Evolutionary conservation across 2,888 invertebrate genomes (phyloP).

Genomic region (Theretra japonica): DNA sequence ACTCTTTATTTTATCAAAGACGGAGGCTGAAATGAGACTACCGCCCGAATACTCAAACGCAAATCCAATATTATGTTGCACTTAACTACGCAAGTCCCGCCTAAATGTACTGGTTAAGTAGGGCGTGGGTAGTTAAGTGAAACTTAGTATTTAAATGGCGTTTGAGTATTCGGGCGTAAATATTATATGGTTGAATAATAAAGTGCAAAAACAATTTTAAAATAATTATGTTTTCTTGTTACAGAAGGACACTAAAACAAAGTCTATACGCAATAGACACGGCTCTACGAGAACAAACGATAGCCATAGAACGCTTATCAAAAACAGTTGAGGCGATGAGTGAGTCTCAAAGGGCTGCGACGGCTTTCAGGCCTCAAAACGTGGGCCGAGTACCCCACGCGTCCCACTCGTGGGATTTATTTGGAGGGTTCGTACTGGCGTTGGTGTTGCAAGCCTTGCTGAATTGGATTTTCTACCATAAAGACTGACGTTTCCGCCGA

Average conservation of each 20-base stretch:
- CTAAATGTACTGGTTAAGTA: too few species aligned
- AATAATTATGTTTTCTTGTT: too few species aligned
- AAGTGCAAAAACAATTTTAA: too few species aligned
- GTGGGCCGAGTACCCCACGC: conserved; percentile 53
- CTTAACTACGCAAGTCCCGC: too few species aligned
- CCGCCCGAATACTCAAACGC: too few species aligned
- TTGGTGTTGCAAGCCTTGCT: conserved; percentile 70
- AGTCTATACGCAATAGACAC: conserved; percentile 78
- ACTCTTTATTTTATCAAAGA: too few species aligned
- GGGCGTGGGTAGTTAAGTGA: too few species aligned
- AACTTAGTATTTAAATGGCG: too few species aligned
- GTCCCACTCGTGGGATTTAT: conserved; percentile 69
- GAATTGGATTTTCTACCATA: conserved; percentile 72
- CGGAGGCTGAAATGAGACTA: too few species aligned
- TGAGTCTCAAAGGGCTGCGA: conserved; percentile 51
- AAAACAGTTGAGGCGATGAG: conserved; percentile 59
- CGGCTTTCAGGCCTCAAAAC: conserved; percentile 49
- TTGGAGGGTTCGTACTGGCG: conserved; percentile 71
- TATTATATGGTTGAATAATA: too few species aligned
- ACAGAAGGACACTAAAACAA: conserved; percentile 76
- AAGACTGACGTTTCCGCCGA: conserved; percentile 59
- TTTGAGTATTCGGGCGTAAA: too few species aligned
- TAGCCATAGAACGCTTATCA: conserved; percentile 71
- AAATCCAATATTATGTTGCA: too few species aligned
- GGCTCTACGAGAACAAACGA: conserved; percentile 79